These are phyloP conservation scores for Neoascia interrupta DNA, from an alignment of 2,888 invertebrate species.

Conservation along the genomic window DNA sequence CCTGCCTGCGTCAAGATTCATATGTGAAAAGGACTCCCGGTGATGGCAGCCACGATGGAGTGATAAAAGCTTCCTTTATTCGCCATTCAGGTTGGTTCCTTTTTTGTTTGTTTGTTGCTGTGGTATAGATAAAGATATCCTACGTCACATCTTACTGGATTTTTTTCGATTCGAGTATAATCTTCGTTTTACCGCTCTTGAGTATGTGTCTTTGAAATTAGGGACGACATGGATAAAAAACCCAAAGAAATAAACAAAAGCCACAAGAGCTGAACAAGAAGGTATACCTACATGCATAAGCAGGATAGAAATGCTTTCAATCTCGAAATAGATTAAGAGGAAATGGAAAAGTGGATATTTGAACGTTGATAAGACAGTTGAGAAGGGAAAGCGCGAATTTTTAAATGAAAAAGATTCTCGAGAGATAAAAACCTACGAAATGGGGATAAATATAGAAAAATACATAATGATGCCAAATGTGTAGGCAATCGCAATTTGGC, in stretches of 20 bases:
- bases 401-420: conserved; percentile 17
- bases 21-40: conserved; percentile 3
- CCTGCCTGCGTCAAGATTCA: conserved; percentile 8
- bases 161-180: conserved; percentile 26
- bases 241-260: neutral
- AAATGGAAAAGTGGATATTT: conserved; percentile 21
- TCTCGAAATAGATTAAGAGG: conserved; percentile 40
- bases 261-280: neutral
- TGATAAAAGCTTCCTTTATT: conserved; percentile 15
- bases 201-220: conserved; percentile 15
- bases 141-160: conserved; percentile 17
- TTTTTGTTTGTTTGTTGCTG: too few relatives aligned
- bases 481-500: too few relatives aligned
- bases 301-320: conserved; percentile 9
- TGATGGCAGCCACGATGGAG: neutral
- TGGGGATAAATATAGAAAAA: conserved; percentile 20
- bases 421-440: conserved; percentile 23
- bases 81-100: neutral
- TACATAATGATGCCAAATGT: too few relatives aligned
- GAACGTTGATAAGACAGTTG: conserved; percentile 22
- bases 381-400: conserved; percentile 17
- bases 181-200: neutral
- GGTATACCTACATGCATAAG: neutral
- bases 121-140: too few relatives aligned
- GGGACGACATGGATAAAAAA: neutral